Base-by-base conservation (phyloP, 2,888 invertebrate species). In the Folsomia manolachei region DNA sequence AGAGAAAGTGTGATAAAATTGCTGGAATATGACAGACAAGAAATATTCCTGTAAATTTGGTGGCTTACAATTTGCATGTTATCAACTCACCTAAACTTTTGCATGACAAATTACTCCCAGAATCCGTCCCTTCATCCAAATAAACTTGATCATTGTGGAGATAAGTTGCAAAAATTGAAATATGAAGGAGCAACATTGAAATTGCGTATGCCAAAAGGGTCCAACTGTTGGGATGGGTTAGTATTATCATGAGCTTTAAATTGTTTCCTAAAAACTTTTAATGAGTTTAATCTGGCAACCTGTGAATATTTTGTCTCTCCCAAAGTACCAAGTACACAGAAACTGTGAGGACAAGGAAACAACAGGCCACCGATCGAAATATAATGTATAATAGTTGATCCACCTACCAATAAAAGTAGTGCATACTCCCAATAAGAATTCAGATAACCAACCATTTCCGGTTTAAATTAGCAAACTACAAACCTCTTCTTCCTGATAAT, bases 281-380 rank as follows among this genome's bases (percentile, higher is more conserved):
- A 39, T 39, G 1, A 60, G 19, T 39, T 24, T 27, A 26, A 27
- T 39, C n/a, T n/a, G n/a, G 25, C 39, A 56, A 75, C 2, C 73
- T 66, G 63, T 75, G 75, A 52, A 77, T 63, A 27, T 74, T 77
- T 51, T 75, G 75, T n/a, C 72, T 73, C 2, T 77, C 77, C 73
- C 73, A 77, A 1, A 75, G 53, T 4, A 72, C 52, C 19, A 72
- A 60, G 27, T 77, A 72, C 21, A 75, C 71, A 1, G 72, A 2
- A 1, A 75, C 9, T n/a, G 75, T 75, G 1, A 72, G 61, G 18
- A 75, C 52, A 1, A 75, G 72, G 23, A 75, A 72, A 1, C 72
- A 4, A 1, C 67, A 67, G 1, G 74, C 69, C 14, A 75, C 52
- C 1, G 60, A 61, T 24, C 69, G 52, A 1, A 69, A 63, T 0